Conservation (phyloP, 30 jellyfish, hydroid and myxozoan species). For the Pseudorhiza aurosa region DNA sequence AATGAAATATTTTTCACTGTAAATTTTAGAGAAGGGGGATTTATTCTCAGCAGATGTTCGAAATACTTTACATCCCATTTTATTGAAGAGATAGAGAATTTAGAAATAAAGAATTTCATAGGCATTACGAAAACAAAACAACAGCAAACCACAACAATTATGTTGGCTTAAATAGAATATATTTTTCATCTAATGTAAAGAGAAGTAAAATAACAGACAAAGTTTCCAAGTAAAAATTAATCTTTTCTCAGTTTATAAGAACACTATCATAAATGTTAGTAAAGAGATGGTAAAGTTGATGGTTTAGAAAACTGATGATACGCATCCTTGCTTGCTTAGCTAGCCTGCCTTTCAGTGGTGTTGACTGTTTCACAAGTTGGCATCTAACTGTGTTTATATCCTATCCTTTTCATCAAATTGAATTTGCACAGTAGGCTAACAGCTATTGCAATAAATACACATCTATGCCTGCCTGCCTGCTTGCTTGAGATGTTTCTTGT, state of each 20-base stretch:
- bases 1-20: no score
- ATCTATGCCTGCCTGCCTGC: conserved; percentile 48
- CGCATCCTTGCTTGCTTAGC: conserved; percentile 32
- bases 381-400: conserved; percentile 30
- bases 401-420: conserved; percentile 28
- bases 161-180: no score
- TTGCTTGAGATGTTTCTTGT: conserved; percentile 37
- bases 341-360: conserved; percentile 22
- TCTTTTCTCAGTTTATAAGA: background rate
- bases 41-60: no score
- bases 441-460: conserved; percentile 39
- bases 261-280: conserved; percentile 1
- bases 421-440: background rate
- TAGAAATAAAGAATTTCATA: no score
- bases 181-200: no score
- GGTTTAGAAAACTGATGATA: background rate
- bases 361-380: background rate
- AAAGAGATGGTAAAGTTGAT: background rate
- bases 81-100: no score
- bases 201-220: no score
- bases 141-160: no score
- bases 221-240: background rate
- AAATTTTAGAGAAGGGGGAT: no score
- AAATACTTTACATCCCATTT: no score
- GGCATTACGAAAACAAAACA: no score